Evolutionary conservation across 1,140 invertebrate genomes (phyloP).

Genomic region (Drosophila subobscura): DNA sequence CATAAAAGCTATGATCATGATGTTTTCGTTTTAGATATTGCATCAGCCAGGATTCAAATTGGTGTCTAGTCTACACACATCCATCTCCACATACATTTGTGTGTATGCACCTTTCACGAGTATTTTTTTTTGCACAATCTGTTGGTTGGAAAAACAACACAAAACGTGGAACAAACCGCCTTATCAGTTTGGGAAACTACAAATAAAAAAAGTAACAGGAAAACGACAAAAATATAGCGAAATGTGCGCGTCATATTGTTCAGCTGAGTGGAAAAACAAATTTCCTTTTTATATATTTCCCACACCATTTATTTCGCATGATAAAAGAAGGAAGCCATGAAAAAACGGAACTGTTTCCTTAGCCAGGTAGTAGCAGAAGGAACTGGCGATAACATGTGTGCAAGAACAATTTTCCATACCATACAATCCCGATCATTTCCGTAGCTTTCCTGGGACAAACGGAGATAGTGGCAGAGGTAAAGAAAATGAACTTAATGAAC

Average conservation of each 20-base stretch:
- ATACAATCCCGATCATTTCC: too few species aligned
- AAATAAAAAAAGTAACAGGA: constrained; percentile 19
- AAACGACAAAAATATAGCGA: constrained; percentile 32
- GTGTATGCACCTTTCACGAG: not conserved
- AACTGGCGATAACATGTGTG: constrained; percentile 28
- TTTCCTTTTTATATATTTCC: constrained; percentile 20
- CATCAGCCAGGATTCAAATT: constrained; percentile 44
- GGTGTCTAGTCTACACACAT: constrained; percentile 1
- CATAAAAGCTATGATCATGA: constrained; percentile 11
- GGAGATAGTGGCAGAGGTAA: too few species aligned
- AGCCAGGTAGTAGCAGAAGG: constrained; percentile 4
- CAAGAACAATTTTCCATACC: not conserved
- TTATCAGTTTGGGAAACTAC: constrained; percentile 35
- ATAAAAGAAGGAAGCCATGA: constrained; percentile 4
- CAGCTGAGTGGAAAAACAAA: not conserved
- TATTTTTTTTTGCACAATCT: constrained; percentile 36
- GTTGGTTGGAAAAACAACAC: constrained; percentile 4
- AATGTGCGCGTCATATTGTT: constrained; percentile 39
- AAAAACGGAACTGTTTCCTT: not conserved
- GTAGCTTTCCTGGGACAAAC: too few species aligned
- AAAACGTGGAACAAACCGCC: not conserved
- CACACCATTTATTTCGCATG: constrained; percentile 13
- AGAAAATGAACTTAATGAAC: too few species aligned
- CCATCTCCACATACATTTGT: not conserved
- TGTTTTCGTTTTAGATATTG: constrained; percentile 36